Base-by-base conservation (phyloP, 1,140 invertebrate genomes). In the Lethocerus indicus region DNA sequence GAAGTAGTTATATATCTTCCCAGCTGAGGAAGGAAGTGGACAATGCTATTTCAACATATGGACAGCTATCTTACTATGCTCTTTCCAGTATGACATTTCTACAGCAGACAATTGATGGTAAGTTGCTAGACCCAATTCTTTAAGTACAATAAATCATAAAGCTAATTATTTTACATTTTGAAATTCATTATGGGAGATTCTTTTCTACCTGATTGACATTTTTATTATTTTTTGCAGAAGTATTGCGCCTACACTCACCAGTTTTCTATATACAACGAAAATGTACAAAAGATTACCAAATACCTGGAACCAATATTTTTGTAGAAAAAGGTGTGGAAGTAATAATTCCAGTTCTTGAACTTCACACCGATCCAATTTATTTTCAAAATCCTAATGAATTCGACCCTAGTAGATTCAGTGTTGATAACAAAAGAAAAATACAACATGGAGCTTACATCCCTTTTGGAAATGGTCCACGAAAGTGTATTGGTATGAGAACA, bases 321-420 rank as follows among this genome's bases (percentile, higher is more conserved):
- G 14, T 59, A 4, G 53, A 55, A 24, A 29, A 43, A 54, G 71
- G 64, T 26, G 54, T 49, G 1, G 32, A 51, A 2, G 57, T 71
- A 1, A 24, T 55, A 1, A 56, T 69, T 28, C 61, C 50, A 27
- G 29, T 39, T 35, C 32, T 16, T 23, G 70, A 68, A 1, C 57
- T 78, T 4, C 76, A 80, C 46, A 67, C 66, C n/a, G 78, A 87
- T 61, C 62, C 71, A 1, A 58, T 73, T 27, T 71, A 75, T 53
- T 90, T 75, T 54, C 69, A 75, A 13, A 65, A 87, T 32, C 81
- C 86, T 0, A 66, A 77, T 2, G 59, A 60, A 4, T 91, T 79
- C 60, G 71, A 78, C 57, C 87, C 87, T 0, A 78, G 85, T 28
- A 67, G 85, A 54, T 57, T 56, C 29, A 40, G 25, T 14, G 14